These are phyloP conservation scores for Zaprionus davidi DNA, from an alignment of 1,140 invertebrate genomes.

Conservation along the genomic window DNA sequence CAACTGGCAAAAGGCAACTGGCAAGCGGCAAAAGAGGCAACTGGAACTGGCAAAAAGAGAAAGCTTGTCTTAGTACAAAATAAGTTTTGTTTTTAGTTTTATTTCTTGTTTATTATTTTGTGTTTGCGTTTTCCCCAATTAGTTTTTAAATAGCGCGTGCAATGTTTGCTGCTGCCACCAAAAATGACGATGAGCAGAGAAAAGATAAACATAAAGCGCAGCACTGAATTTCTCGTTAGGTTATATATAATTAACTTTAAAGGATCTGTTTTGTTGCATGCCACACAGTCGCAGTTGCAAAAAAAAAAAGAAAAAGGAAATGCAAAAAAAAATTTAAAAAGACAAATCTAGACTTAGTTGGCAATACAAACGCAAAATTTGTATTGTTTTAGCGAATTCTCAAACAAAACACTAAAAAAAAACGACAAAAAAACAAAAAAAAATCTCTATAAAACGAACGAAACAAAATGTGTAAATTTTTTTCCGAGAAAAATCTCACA, in stretches of 20 bases:
- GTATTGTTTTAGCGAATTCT: slow-evolving; percentile 79
- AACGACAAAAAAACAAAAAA: slow-evolving; percentile 7
- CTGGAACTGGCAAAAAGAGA: slow-evolving; percentile 16
- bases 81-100: slow-evolving; percentile 22
- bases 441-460: slow-evolving; percentile 19
- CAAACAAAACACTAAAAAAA: slow-evolving; percentile 45
- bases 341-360: slow-evolving; percentile 56
- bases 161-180: slow-evolving; percentile 29
- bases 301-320: neutral
- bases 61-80: slow-evolving; percentile 54
- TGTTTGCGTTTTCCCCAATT: slow-evolving; percentile 10
- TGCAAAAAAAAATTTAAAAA: neutral
- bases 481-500: slow-evolving; percentile 54
- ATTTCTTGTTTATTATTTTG: neutral
- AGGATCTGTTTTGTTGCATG: slow-evolving; percentile 15
- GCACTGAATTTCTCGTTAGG: slow-evolving; percentile 24
- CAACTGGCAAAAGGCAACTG: slow-evolving; percentile 22
- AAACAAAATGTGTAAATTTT: slow-evolving; percentile 47
- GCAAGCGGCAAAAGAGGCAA: slow-evolving; percentile 11
- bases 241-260: slow-evolving; percentile 14
- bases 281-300: slow-evolving; percentile 30
- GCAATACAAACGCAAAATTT: slow-evolving; percentile 49
- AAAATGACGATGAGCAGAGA: neutral
- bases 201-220: slow-evolving; percentile 11
- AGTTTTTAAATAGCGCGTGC: slow-evolving; percentile 19